Base-by-base conservation (phyloP, 2,797 vertebrate genomes). In the Vultur gryphus region DNA sequence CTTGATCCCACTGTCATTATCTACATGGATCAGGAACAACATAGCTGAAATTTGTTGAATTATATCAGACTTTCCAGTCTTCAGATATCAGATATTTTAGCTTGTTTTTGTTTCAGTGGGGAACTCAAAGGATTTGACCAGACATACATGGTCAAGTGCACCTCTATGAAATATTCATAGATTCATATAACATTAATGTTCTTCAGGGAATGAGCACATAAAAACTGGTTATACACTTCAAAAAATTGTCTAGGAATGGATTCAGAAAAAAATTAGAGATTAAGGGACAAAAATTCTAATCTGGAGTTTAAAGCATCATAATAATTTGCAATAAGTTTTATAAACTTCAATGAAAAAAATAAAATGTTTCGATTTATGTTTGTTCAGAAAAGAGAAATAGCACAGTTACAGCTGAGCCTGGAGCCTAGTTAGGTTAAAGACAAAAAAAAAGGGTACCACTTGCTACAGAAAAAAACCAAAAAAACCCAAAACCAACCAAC, bases 211-310 rank as follows among this genome's bases (percentile, higher is more conserved):
- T 14, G 26, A 28, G 2, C 39, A 8, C 41, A 51, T 57, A 4
- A 44, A 69, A 87, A 71, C 19, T 2, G 0, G 2, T 81, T 58
- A 20, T 14, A n/a, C 4, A 43, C 2, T 62, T 24, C 0, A 24
- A 82, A 73, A 78, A 65, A 69, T 9, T 11, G 25, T 29, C 8
- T 23, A 61, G 16, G 12, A 89, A 23, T 33, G 2, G 7, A 57
- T 64, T 83, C 3, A 71, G 26, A 31, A 81, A 78, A 76, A 21
- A 25, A 11, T 5, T 37, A 65, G 7, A 54, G 4, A 39, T 54
- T 49, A 71, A 54, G 8, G 28, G 16, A 51, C 5, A 76, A 71
- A 76, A 83, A 21, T 20, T 87, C 4, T 64, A 61, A 65, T 57
- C 25, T 41, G 28, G 7, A 28, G 1, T 17, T 64, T 35, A 67